Base-by-base conservation (phyloP, 2,797 vertebrate genomes). In the Bovichtus variegatus region DNA sequence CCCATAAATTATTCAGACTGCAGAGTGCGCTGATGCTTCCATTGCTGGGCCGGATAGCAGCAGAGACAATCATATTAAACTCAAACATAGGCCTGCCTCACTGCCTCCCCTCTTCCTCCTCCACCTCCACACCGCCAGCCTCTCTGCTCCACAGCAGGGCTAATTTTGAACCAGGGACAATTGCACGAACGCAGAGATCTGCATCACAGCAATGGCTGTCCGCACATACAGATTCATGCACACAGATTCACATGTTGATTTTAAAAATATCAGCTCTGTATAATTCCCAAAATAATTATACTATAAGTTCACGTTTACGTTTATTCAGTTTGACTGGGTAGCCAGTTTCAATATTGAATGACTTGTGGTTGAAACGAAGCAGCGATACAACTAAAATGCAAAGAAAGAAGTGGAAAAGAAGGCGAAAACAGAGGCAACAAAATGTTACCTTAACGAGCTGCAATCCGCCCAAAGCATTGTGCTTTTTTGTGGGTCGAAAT, bases 1-100 rank as follows among this genome's bases (percentile, higher is more conserved):
- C 84, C 88, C 74, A 93, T 93, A 92, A 92, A 94, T 94, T 90
- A 94, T 94, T 93, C 92, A 92, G 70, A 68, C 65, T 76, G 71
- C 23, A 0, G 71, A 72, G 78, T 29, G 5, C 2, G 23, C 81
- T 49, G 81, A 78, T 88, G 81, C 84, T 81, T 90, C 85, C 64
- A 68, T 78, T 74, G 66, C 86, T 69, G 80, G 84, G 63, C 82
- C 82, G 87, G 91, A 92, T 90, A 92, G 83, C 61, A 58, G 80
- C 76, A 50, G 40, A 74, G 65, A 79, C 47, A 8, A 74, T 84
- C 69, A 76, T 80, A 81, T 87, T 79, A 70, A 91, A 78, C 46
- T 68, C 46, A 74, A 74, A 73, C 78, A 71, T 46, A 21, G 74
- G 53, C 9, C 68, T 55, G 58, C 51, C 47, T 58, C 49, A 9